Percentiles rank a stretch among this genome's conserved stretches.
These are phyloP conservation scores for Drosophila guanche DNA, from an alignment of 1,140 invertebrate genomes.

Conservation along the genomic window DNA sequence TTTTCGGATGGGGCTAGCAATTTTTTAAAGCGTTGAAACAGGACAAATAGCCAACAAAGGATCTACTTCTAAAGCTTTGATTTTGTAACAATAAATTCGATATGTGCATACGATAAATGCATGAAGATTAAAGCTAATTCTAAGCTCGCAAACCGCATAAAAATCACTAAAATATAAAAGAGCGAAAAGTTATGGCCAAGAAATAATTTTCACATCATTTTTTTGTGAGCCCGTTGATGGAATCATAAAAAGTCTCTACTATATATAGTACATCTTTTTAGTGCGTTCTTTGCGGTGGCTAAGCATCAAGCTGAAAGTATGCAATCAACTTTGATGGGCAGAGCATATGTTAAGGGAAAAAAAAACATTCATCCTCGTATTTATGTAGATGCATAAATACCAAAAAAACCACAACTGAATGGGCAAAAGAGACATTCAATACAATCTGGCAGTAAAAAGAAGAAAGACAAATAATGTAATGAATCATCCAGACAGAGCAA, in stretches of 20 bases:
- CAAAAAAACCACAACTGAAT: slow-evolving; percentile 29
- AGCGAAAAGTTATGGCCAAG: slow-evolving; percentile 15
- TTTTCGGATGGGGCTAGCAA: background rate
- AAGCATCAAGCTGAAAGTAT: slow-evolving; percentile 30
- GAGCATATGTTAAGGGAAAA: slow-evolving; percentile 40
- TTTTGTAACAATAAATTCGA: too few species aligned
- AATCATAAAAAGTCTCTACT: slow-evolving; percentile 41
- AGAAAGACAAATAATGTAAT: slow-evolving; percentile 2
- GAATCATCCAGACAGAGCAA: slow-evolving; percentile 43
- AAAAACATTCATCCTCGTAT: background rate
- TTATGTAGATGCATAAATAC: slow-evolving; percentile 5
- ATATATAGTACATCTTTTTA: slow-evolving; percentile 29
- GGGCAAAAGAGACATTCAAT: slow-evolving; percentile 4
- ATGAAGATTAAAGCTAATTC: background rate
- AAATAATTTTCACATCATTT: slow-evolving; percentile 9
- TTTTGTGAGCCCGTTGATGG: slow-evolving; percentile 25
- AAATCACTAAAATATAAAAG: slow-evolving; percentile 4
- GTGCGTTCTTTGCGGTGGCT: slow-evolving; percentile 45
- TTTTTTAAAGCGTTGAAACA: too few species aligned
- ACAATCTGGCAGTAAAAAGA: slow-evolving; percentile 30
- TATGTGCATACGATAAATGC: too few species aligned
- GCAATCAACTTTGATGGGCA: slow-evolving; percentile 68
- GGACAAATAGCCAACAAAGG: too few species aligned
- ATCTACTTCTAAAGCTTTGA: too few species aligned
- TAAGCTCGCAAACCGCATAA: background rate